Evolutionary conservation across 2,797 vertebrate species (phyloP).

Genomic region (Pantherophis vulpinus): DNA sequence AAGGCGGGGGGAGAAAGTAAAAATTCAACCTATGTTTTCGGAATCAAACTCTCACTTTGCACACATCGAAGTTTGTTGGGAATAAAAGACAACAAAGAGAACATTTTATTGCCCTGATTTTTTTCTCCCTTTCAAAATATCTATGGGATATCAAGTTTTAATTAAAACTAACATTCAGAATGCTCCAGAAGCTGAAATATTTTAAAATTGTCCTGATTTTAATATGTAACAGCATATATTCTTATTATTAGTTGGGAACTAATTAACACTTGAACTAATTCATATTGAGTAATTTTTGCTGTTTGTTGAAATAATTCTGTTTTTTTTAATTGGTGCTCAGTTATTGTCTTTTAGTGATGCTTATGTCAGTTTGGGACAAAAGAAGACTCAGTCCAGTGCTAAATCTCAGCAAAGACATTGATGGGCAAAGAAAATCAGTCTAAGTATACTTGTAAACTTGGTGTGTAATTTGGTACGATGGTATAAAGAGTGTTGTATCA

Average conservation of each 20-base stretch:
- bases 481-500: neutral
- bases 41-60: slow-evolving; percentile 19
- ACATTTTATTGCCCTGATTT: slow-evolving; percentile 43
- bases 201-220: slow-evolving; percentile 40
- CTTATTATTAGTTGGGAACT: slow-evolving; percentile 41
- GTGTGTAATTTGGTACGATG: neutral
- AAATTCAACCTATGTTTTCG: slow-evolving; percentile 7
- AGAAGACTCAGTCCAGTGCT: slow-evolving; percentile 5
- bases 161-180: slow-evolving; percentile 68
- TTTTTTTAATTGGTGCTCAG: slow-evolving; percentile 8
- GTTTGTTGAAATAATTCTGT: slow-evolving; percentile 35
- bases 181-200: slow-evolving; percentile 41
- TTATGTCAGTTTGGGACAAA: neutral
- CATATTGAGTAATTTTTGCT: neutral
- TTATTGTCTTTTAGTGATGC: neutral
- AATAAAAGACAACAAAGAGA: slow-evolving; percentile 34
- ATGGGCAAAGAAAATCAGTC: neutral
- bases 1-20: neutral
- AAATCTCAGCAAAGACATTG: neutral
- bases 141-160: slow-evolving; percentile 60
- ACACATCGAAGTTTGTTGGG: slow-evolving; percentile 11
- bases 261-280: slow-evolving; percentile 24
- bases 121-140: slow-evolving; percentile 43
- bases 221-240: slow-evolving; percentile 35
- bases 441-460: neutral